Base-by-base conservation (phyloP, 2,113 vertebrate species). In the Nothoprocta perdicaria region DNA sequence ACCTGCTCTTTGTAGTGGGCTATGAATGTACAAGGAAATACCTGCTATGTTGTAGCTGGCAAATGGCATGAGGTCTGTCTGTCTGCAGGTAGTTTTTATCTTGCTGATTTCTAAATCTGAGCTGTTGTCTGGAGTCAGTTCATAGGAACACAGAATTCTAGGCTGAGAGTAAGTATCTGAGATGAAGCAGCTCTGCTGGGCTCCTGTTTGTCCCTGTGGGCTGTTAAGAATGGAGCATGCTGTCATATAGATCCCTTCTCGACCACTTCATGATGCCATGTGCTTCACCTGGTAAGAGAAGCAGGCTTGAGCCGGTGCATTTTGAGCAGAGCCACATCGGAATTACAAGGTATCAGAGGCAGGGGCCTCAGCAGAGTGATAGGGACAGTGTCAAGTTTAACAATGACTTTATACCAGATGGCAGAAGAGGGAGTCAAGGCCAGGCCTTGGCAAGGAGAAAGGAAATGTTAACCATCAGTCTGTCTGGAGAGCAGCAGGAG, bases 321-420 rank as follows among this genome's bases (percentile, higher is more conserved):
- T 35, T 38, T 35, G 35, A 52, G 50, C 15, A 48, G 52, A 71
- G 46, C 82, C 86, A 60, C 76, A 67, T 53, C 76, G 55, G 53
- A 80, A 52, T 63, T 23, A 33, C 31, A 8, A 83, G 76, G 11
- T 33, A 31, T 71, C 4, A 13, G 57, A 88, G 73, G 60, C 76
- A 88, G 63, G 68, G 67, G 55, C 67, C 24, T 69, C 77, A 52
- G 61, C 61, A 71, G 68, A 85, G 65, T 5, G 68, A 18, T 74
- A 71, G 38, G 67, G 92, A 63, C 63, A 55, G 72, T 29, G 82
- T 85, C 76, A 85, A 77, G 80, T 80, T 78, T 55, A 88, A 75
- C 89, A 85, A 67, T 92, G 88, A 91, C 92, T 73, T 92, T 80
- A 69, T 91, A 95, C 82, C 94, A 95, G 95, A 95, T 96, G 93